A percentile compares a stretch with the other conserved stretches of the same genome.
phyloP scores from a whole-genome alignment of 2,888 invertebrate genomes.

The Pterobdella sp. region DNA sequence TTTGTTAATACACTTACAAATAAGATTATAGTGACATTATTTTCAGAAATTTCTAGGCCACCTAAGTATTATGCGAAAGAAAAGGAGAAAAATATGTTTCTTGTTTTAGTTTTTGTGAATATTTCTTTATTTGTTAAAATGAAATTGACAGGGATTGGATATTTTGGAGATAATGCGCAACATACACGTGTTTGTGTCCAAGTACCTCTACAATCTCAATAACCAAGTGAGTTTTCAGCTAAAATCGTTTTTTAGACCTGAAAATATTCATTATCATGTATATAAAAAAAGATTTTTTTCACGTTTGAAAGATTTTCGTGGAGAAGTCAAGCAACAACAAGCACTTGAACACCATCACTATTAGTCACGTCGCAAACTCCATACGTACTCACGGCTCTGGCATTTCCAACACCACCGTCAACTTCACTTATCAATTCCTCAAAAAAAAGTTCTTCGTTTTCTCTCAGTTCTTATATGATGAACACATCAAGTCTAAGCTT shows the following conservation, averaged over 20 bases:
- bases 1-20: slow-evolving; percentile 39
- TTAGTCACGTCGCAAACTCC: slow-evolving; percentile 89
- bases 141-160: slow-evolving; percentile 66
- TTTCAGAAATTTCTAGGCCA: not conserved
- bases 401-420: slow-evolving; percentile 43
- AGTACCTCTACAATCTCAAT: slow-evolving; percentile 88
- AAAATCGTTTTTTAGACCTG: not conserved
- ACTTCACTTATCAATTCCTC: slow-evolving; percentile 68
- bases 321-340: slow-evolving; percentile 84
- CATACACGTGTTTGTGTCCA: slow-evolving; percentile 84
- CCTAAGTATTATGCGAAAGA: not conserved
- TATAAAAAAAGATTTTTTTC: not conserved
- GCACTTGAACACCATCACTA: slow-evolving; percentile 86
- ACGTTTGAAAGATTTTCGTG: slow-evolving; percentile 77
- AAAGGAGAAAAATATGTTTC: too few species aligned
- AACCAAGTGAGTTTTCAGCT: slow-evolving; percentile 60
- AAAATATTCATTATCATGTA: not conserved
- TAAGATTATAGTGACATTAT: not conserved
- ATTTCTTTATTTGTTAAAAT: not conserved
- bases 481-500: slow-evolving; percentile 88
- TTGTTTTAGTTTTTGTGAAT: slow-evolving; percentile 2
- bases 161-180: slow-evolving; percentile 93
- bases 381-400: slow-evolving; percentile 92
- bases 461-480: slow-evolving; percentile 93
- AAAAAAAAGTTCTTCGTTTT: slow-evolving; percentile 84